A percentile compares a stretch with the other conserved stretches of the same genome.
Conservation (phyloP, 2,113 vertebrate genomes). For the Bucco capensis region DNA sequence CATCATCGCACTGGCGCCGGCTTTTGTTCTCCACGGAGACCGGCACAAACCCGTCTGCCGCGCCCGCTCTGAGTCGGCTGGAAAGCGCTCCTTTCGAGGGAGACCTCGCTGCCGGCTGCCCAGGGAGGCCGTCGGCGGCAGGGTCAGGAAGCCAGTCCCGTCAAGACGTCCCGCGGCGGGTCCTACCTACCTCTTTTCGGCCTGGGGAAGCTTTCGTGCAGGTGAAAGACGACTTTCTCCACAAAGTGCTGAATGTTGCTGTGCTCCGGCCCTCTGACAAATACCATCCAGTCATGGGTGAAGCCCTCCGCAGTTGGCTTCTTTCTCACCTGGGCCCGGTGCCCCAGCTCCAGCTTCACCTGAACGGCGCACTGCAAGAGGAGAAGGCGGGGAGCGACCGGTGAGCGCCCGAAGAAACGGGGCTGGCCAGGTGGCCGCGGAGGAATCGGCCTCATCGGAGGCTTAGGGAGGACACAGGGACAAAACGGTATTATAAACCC, state of each 20-base stretch:
- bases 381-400: conserved; percentile 7
- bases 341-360: conserved; percentile 97
- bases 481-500: neutral
- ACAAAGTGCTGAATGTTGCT: conserved; percentile 99
- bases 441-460: neutral
- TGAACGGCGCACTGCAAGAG: conserved; percentile 89
- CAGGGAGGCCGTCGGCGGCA: neutral
- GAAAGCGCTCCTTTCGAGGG: neutral
- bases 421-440: neutral
- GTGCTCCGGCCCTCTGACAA: conserved; percentile 94
- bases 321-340: conserved; percentile 94
- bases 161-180: neutral
- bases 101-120: neutral
- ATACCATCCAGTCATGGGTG: conserved; percentile 99
- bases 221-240: conserved; percentile 98
- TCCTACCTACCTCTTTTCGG: conserved; percentile 89
- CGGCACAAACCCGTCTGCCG: neutral
- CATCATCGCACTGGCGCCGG: neutral
- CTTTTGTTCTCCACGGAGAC: conserved; percentile 42
- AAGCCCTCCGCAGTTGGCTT: conserved; percentile 97
- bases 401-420: conserved; percentile 25
- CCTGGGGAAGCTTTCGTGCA: conserved; percentile 97
- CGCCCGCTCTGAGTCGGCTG: conserved; percentile 1
- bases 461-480: neutral
- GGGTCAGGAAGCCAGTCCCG: neutral